Percentiles rank a stretch among this genome's conserved stretches.
These are phyloP conservation scores for Corythornis leucogaster DNA, from an alignment of 2,797 vertebrate genomes.

Conservation along the genomic window DNA sequence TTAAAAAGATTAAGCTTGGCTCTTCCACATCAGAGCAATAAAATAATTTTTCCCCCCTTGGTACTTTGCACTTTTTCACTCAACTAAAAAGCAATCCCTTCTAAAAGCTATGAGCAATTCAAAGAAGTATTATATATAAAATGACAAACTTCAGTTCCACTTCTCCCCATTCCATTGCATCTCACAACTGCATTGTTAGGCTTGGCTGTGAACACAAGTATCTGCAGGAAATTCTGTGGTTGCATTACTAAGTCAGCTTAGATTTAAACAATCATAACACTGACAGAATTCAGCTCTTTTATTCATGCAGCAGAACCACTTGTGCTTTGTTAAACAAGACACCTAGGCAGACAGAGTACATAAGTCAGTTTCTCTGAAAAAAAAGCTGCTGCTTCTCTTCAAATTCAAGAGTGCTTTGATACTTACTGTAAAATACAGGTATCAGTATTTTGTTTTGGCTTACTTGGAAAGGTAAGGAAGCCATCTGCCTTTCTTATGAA, in stretches of 20 bases:
- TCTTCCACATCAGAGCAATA: not conserved
- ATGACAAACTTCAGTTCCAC: not conserved
- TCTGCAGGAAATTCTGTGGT: not conserved
- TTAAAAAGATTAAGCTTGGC: not conserved
- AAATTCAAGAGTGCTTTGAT: not conserved
- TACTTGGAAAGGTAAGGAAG: not conserved
- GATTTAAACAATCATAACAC: not conserved
- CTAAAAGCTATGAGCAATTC: not conserved
- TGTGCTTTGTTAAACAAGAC: not conserved
- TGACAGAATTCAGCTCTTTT: not conserved
- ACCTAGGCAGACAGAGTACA: not conserved
- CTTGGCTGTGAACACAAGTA: not conserved
- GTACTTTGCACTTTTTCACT: not conserved
- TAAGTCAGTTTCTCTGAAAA: not conserved
- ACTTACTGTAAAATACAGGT: not conserved
- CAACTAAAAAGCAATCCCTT: not conserved
- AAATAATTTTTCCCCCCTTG: rapidly evolving
- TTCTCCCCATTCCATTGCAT: not conserved
- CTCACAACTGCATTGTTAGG: not conserved
- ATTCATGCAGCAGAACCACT: not conserved
- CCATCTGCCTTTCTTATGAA: not conserved
- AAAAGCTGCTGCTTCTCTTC: not conserved
- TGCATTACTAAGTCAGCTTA: not conserved
- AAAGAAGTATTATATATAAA: not conserved
- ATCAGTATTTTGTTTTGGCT: not conserved